Evolutionary conservation across 2,113 vertebrate genomes (phyloP).

Genomic region (Bostrychus sinensis): DNA sequence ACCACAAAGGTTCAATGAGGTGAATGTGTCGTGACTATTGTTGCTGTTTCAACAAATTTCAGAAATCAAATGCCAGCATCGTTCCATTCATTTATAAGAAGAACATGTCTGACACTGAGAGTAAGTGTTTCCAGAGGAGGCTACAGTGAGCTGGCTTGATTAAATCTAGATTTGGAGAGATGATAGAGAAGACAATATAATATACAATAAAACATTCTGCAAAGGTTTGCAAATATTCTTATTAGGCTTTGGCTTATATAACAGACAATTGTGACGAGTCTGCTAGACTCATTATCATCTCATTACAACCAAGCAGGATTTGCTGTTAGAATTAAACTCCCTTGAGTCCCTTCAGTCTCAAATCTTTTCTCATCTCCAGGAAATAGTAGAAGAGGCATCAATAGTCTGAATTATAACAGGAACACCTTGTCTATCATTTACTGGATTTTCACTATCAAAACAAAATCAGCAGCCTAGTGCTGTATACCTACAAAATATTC

Average conservation of each 20-base stretch:
- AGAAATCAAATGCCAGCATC: slow-evolving; percentile 38
- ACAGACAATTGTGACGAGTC: slow-evolving; percentile 24
- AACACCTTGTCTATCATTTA: slow-evolving; percentile 48
- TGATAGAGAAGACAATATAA: slow-evolving; percentile 7
- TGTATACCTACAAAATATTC: not conserved
- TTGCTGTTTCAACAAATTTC: slow-evolving; percentile 51
- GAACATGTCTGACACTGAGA: slow-evolving; percentile 2
- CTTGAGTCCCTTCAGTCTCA: slow-evolving; percentile 19
- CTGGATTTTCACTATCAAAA: slow-evolving; percentile 3
- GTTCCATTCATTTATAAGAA: slow-evolving; percentile 21
- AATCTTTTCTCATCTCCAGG: slow-evolving; percentile 29
- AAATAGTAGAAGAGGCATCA: slow-evolving; percentile 22
- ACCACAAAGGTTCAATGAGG: slow-evolving; percentile 38
- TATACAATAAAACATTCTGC: not conserved
- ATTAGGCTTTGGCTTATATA: slow-evolving; percentile 7
- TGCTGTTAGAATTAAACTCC: slow-evolving; percentile 33
- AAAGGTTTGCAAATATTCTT: slow-evolving; percentile 15
- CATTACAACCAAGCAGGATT: slow-evolving; percentile 55
- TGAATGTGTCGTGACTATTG: slow-evolving; percentile 48
- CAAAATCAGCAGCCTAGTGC: not conserved
- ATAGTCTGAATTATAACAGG: slow-evolving; percentile 36
- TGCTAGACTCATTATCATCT: slow-evolving; percentile 60
- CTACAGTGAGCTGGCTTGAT: not conserved
- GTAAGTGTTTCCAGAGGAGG: slow-evolving; percentile 3
- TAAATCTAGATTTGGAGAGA: slow-evolving; percentile 9